Percentiles rank a stretch among this genome's conserved stretches.
Conservation (phyloP, 2,888 invertebrate species). For the Chydorus sphaericus region DNA sequence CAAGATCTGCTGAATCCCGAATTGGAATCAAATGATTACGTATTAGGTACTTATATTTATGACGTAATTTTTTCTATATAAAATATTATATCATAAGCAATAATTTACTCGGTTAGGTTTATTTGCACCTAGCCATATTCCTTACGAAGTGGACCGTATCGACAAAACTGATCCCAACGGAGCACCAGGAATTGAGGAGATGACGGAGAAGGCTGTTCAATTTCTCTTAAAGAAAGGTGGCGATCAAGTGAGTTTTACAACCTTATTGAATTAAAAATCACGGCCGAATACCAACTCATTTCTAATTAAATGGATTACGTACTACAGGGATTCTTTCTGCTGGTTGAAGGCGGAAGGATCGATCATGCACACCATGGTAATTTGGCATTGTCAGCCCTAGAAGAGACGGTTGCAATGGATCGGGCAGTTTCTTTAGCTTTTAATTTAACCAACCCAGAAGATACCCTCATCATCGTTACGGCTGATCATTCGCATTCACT, state of each 20-base stretch:
- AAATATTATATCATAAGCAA: background rate
- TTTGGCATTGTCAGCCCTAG: slow-evolving; percentile 55
- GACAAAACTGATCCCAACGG: slow-evolving; percentile 33
- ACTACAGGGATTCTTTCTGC: slow-evolving; percentile 55
- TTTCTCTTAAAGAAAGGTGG: slow-evolving; percentile 45
- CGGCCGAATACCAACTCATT: no score
- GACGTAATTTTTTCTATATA: background rate
- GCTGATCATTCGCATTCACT: slow-evolving; percentile 71
- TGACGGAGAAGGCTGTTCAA: slow-evolving; percentile 62
- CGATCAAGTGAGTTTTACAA: slow-evolving; percentile 53
- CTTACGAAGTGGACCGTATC: slow-evolving; percentile 55
- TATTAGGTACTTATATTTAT: slow-evolving; percentile 51
- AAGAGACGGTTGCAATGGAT: slow-evolving; percentile 63
- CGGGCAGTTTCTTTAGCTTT: slow-evolving; percentile 54
- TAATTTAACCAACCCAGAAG: slow-evolving; percentile 34
- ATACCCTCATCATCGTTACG: slow-evolving; percentile 68
- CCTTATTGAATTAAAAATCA: no score
- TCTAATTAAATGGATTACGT: no score
- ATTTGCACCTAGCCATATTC: slow-evolving; percentile 63
- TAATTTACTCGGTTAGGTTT: slow-evolving; percentile 38
- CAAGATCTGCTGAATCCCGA: slow-evolving; percentile 47
- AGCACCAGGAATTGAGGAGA: slow-evolving; percentile 59
- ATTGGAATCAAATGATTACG: slow-evolving; percentile 47
- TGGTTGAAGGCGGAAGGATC: slow-evolving; percentile 75
- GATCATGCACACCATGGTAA: slow-evolving; percentile 78